Evolutionary conservation across 2,888 invertebrate species (phyloP), one percentile per base, ranked within the genome.

Genomic region (Anticlea derivata): DNA sequence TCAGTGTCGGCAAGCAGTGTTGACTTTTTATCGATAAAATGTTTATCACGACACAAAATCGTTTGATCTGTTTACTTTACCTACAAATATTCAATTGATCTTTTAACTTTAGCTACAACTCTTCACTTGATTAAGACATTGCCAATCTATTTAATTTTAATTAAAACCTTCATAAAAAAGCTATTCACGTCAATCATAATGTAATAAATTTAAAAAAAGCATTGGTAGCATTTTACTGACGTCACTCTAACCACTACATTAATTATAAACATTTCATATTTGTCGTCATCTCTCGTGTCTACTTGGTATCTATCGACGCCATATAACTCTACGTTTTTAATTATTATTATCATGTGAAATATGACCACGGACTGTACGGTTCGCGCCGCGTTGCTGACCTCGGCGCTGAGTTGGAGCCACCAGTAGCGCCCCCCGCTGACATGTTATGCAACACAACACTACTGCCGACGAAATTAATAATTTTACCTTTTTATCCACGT

Each of bases 351-450:
- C 73, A 66, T 65, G 68, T 77, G 72, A 81, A 75, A 77, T 79
- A 81, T 74, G 76, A 66, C 54, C 72, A 66, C 63, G 65, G 65
- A 54, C 60, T 51, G 60, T 50, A 58, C 54, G 63, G 55, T 67
- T 68, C 33, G 40, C 55, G 51, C 53, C 66, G 60, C 8, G 33
- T 31, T 39, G 49, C 65, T 60, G 55, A 55, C n/a, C 50, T n/a
- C 10, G n/a, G 1, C 56, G 52, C 50, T 81, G 78, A 80, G 79
- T 78, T 78, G 78, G 66, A 68, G 68, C 70, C 73, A 62, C 77
- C 86, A 68, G 89, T 89, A 88, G 89, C 87, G 76, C 81, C 87
- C 80, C 89, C 87, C 70, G 84, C 80, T 68, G 86, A 41, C 65
- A 60, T 66, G 83, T 76, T 81, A 86, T 80, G 80, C 75, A 78